Conservation (phyloP, 2,113 vertebrate species). For the Tragelaphus scriptus region DNA sequence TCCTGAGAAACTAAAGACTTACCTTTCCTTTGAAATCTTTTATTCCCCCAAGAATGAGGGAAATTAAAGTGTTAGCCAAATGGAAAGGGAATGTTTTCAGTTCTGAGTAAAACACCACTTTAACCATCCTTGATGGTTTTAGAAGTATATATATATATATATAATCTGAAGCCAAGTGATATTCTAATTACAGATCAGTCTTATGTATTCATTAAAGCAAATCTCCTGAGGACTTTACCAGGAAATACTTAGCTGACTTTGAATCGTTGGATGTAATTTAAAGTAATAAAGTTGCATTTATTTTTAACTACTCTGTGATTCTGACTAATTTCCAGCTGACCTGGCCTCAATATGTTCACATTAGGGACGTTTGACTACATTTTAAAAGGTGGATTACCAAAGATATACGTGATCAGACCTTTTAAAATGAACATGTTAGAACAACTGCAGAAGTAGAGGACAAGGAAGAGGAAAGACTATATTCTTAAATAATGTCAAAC, state of each 20-base stretch:
- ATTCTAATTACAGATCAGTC: constrained; percentile 60
- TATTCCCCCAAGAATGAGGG: neutral
- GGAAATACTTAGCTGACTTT: constrained; percentile 58
- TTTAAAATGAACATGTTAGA: neutral
- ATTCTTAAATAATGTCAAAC: neutral
- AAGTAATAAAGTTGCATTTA: constrained; percentile 64
- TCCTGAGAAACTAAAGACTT: constrained; percentile 30
- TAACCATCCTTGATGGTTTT: constrained; percentile 20
- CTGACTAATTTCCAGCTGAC: constrained; percentile 52
- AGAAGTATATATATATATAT: neutral
- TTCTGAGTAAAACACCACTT: constrained; percentile 18
- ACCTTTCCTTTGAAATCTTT: neutral
- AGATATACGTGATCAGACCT: neutral
- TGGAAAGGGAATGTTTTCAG: constrained; percentile 26
- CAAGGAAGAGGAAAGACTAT: neutral
- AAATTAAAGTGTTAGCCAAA: constrained; percentile 26
- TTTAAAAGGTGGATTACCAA: constrained; percentile 32
- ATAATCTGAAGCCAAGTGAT: constrained; percentile 34
- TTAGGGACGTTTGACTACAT: constrained; percentile 19
- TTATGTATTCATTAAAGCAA: constrained; percentile 57
- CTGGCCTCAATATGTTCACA: constrained; percentile 48
- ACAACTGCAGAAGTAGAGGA: neutral
- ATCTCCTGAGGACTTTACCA: constrained; percentile 53
- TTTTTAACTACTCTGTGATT: constrained; percentile 63
- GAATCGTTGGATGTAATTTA: constrained; percentile 52